These are phyloP conservation scores for Bufo bufo DNA, from an alignment of 2,113 vertebrate genomes.

Conservation along the genomic window DNA sequence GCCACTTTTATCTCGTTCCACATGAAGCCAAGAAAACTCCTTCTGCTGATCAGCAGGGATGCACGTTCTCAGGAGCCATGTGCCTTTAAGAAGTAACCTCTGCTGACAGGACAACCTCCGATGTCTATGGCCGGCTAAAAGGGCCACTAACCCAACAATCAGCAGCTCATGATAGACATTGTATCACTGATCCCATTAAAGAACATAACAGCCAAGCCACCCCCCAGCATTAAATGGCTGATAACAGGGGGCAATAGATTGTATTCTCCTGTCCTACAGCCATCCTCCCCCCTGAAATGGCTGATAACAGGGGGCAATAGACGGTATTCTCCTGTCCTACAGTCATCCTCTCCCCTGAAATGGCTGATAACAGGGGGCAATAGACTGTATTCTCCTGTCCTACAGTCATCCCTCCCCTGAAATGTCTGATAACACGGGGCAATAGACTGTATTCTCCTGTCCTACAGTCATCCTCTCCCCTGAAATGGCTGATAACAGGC, in stretches of 20 bases:
- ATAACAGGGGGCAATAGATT: background rate
- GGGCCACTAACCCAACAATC: background rate
- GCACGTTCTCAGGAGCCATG: background rate
- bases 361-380: too few relatives aligned
- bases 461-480: too few relatives aligned
- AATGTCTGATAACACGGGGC: too few relatives aligned
- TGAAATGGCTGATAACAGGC: too few relatives aligned
- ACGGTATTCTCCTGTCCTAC: too few relatives aligned
- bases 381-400: background rate
- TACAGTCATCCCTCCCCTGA: background rate
- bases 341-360: too few relatives aligned
- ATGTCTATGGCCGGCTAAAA: background rate
- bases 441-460: too few relatives aligned
- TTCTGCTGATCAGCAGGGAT: background rate
- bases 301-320: too few relatives aligned
- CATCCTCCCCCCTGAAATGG: too few relatives aligned
- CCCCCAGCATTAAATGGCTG: background rate
- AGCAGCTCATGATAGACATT: background rate
- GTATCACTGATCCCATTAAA: background rate
- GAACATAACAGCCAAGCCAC: background rate
- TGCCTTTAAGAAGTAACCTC: background rate
- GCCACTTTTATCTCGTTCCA: constrained; percentile 24
- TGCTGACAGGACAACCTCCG: background rate
- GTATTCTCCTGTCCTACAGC: background rate
- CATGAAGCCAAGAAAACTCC: background rate